phyloP scores from a whole-genome alignment of 2,113 vertebrate genomes.

The Zosterops lateralis region DNA sequence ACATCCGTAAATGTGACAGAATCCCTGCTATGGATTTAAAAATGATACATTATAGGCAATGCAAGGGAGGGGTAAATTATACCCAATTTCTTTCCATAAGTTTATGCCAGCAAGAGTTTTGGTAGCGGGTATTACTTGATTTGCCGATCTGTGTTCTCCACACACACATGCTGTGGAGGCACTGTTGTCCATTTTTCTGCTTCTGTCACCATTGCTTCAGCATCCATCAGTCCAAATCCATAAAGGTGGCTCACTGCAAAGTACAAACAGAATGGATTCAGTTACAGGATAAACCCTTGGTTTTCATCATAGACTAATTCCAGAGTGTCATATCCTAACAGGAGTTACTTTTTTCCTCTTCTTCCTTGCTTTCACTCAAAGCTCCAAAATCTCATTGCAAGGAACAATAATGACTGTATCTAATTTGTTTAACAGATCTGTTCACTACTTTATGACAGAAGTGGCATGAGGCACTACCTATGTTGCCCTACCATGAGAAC shows the following conservation, averaged over 20 bases:
- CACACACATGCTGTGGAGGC: constrained; percentile 91
- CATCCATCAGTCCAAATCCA: constrained; percentile 98
- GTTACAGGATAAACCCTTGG: neutral
- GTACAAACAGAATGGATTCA: constrained; percentile 35
- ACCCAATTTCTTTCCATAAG: neutral
- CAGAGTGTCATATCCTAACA: neutral
- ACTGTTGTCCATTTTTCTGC: constrained; percentile 95
- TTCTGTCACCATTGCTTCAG: constrained; percentile 98
- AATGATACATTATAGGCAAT: neutral
- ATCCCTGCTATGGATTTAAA: neutral
- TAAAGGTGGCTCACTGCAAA: constrained; percentile 93
- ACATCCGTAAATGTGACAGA: neutral
- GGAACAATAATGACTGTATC: neutral
- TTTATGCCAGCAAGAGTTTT: constrained; percentile 9
- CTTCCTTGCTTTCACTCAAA: neutral
- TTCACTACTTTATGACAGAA: neutral
- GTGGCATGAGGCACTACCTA: neutral
- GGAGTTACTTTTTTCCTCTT: neutral
- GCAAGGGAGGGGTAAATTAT: constrained; percentile 26
- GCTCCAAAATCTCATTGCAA: neutral
- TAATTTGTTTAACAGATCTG: neutral
- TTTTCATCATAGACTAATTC: neutral
- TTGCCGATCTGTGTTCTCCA: constrained; percentile 94
- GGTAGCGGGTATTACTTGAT: constrained; percentile 83
- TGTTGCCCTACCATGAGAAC: neutral